Conservation (phyloP, 1,140 invertebrate genomes). For the Tenebrio molitor region DNA sequence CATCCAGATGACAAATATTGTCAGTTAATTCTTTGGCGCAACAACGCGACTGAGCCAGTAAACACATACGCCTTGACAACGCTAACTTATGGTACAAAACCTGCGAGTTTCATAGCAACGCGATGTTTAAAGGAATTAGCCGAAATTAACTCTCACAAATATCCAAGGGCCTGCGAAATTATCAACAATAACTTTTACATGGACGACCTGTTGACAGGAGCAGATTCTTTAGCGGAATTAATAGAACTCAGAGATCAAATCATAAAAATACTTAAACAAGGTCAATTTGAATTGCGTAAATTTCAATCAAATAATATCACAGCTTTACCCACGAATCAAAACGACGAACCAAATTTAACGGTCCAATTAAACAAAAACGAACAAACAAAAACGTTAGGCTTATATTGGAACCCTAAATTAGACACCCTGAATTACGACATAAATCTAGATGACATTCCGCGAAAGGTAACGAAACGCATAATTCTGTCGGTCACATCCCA, state of each 20-base stretch:
- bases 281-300: background rate
- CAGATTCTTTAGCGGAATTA: slow-evolving; percentile 50
- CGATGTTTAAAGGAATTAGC: slow-evolving; percentile 48
- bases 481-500: slow-evolving; percentile 45
- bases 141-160: background rate
- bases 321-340: background rate
- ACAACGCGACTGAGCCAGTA: slow-evolving; percentile 47
- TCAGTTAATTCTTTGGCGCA: slow-evolving; percentile 64
- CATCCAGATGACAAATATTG: slow-evolving; percentile 56
- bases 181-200: slow-evolving; percentile 66
- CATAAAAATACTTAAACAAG: background rate
- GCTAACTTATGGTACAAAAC: slow-evolving; percentile 61
- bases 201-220: slow-evolving; percentile 66
- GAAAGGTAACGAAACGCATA: background rate
- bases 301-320: background rate
- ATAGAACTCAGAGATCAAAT: slow-evolving; percentile 31
- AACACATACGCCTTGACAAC: slow-evolving; percentile 58
- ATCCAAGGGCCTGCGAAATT: slow-evolving; percentile 54
- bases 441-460: background rate
- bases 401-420: slow-evolving; percentile 9
- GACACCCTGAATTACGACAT: background rate
- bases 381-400: slow-evolving; percentile 15
- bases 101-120: slow-evolving; percentile 61
- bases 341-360: background rate
- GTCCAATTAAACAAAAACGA: background rate